Base-by-base conservation (phyloP, 1,140 invertebrate species). In the Pseudomyrmex gracilis region DNA sequence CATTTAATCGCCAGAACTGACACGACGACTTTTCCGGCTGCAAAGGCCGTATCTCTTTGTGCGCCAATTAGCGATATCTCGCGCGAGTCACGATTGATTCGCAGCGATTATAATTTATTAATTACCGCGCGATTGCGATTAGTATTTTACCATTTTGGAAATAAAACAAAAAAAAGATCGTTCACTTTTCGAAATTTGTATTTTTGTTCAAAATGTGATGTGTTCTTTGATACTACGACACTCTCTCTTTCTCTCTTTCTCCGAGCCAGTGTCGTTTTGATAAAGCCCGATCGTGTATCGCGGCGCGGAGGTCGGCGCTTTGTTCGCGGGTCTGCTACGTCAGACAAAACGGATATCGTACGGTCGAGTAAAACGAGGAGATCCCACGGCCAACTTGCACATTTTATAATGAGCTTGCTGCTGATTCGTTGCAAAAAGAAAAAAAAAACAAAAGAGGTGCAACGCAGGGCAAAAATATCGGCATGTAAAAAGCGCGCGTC, bases 331-430 rank as follows among this genome's bases (percentile, higher is more conserved):
- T 17, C 64, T 78, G 74, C 76, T 58, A 58, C 57, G 76, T 68
- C 64, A 70, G 76, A 24, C 76, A 70, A 66, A 57, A 78, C 53
- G 76, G 76, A 78, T 78, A 70, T 78, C 76, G 22, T 68, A 57
- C n/a, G 47, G 73, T 9, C 47, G 76, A 58, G 76, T 78, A 66
- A 77, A 77, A 67, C n/a, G 64, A 70, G 64, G 64, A 58, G 76
- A 78, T 78, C 64, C 64, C 76, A 68, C 76, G 51, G 64, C 57
- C 76, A 78, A 78, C 64, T 78, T 78, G 76, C 76, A 78, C 76
- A 70, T 78, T 78, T 78, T 78, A 78, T 71, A 80, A 80, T 70
- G 76, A 49, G 66, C 51, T 60, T 15, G 76, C 20, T 60, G 76
- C 53, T 80, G 66, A 80, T 60, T 80, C 76, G 66, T n/a, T 17